Evolutionary conservation across 2,888 invertebrate species (phyloP).

Genomic region (Linyphia triangularis): DNA sequence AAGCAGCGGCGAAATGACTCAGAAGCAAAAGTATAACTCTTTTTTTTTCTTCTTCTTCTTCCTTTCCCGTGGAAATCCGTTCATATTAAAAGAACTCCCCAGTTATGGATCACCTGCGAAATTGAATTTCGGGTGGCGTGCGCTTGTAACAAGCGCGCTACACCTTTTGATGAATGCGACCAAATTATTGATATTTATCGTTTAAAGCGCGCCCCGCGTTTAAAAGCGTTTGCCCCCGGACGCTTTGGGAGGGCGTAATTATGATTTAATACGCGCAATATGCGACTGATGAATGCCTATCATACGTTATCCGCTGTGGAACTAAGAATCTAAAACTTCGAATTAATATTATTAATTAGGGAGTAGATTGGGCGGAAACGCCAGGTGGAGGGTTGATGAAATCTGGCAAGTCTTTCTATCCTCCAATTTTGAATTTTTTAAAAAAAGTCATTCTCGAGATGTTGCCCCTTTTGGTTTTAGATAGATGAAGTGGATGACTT

Average conservation of each 20-base stretch:
- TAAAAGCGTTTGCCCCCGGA: constrained; percentile 63
- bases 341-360: constrained; percentile 73
- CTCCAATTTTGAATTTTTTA: background rate
- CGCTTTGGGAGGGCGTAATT: constrained; percentile 66
- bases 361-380: constrained; percentile 70
- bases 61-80: constrained; percentile 54
- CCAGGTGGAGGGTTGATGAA: constrained; percentile 38
- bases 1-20: constrained; percentile 55
- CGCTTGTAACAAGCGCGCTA: constrained; percentile 57
- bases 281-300: constrained; percentile 62
- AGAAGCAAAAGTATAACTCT: constrained; percentile 59
- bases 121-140: constrained; percentile 56
- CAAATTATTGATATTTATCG: constrained; percentile 75
- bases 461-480: no score
- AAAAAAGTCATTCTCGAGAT: background rate
- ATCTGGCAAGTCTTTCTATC: constrained; percentile 54
- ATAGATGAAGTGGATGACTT: no score
- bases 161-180: constrained; percentile 64
- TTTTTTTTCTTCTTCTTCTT: constrained; percentile 36
- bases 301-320: constrained; percentile 57
- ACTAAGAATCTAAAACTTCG: constrained; percentile 70
- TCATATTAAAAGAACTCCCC: constrained; percentile 67
- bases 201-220: constrained; percentile 66
- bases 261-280: constrained; percentile 74
- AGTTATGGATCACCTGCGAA: constrained; percentile 73